Base-by-base conservation (phyloP, 2,113 vertebrate species). In the Ellobius talpinus region DNA sequence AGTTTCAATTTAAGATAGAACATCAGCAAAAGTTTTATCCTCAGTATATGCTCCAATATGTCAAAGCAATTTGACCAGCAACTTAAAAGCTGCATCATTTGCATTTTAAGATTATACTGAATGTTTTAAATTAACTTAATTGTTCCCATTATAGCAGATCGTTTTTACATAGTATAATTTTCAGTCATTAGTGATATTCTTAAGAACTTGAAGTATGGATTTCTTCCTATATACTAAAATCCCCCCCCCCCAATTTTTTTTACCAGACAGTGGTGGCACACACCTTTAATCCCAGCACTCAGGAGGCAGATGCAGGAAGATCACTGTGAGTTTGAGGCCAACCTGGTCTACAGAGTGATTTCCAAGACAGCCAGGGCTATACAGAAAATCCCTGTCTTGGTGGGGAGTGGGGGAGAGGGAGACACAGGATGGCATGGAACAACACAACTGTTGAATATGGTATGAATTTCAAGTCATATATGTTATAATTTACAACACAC, bases 71-170 rank as follows among this genome's bases (percentile, higher is more conserved):
- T 90, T 96, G 74, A 39, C 87, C 77, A 79, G 26, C 89, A 81
- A 95, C 36, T 33, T 70, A 91, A 82, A 95, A 93, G 29, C 31
- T 24, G 12, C 58, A 91, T 33, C 55, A 42, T 77, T 97, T 65
- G 85, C 21, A 84, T 47, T 92, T 77, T 92, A 65, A 94, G 36
- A 89, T 42, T 92, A 92, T 23, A 68, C 2, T 84, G 58, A 90
- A 74, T 81, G 82, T 76, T 61, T 82, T 9, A 87, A 74, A 39
- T 16, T 77, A 77, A 77, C 31, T 36, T 91, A 81, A 84, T 33
- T 58, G 87, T 23, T 70, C 52, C 79, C 65, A 77, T n/a, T 52
- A 91, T 55, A 89, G 73, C 33, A 45, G 42, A 89, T 45, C 1
- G 42, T n/a, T 89, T 94, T 85, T 87, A 78, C 1, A 74, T 29